phyloP scores from a whole-genome alignment of 1,140 invertebrate genomes.

The Drosophila sproati region DNA sequence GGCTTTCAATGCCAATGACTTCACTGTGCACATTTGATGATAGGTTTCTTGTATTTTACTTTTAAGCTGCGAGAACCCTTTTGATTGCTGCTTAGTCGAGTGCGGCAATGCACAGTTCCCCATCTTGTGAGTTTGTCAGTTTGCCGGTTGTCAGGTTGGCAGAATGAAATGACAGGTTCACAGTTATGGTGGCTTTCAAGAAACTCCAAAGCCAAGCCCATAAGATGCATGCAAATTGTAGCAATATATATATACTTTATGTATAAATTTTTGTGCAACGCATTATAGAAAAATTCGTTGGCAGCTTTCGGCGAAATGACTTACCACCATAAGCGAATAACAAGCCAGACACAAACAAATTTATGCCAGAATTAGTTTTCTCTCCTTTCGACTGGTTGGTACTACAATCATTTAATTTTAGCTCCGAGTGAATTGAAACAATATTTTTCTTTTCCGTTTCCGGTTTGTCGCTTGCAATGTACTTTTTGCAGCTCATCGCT shows the following conservation, averaged over 20 bases:
- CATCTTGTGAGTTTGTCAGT: no score
- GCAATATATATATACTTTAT: neutral
- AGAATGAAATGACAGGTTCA: no score
- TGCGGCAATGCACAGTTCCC: no score
- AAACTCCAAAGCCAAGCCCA: no score
- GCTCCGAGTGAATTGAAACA: slow-evolving; percentile 76
- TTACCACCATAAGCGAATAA: no score
- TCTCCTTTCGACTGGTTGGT: slow-evolving; percentile 46
- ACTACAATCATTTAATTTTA: slow-evolving; percentile 70
- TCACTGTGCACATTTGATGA: no score
- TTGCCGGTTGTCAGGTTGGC: no score
- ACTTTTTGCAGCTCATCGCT: slow-evolving; percentile 28
- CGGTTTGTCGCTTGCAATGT: slow-evolving; percentile 68
- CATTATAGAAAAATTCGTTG: neutral
- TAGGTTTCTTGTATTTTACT: no score
- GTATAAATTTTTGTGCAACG: neutral
- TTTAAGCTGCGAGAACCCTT: no score
- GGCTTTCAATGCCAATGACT: no score
- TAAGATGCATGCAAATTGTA: neutral
- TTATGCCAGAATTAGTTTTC: slow-evolving; percentile 2
- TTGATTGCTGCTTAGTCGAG: no score
- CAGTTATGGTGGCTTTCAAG: no score
- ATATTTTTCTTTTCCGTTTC: slow-evolving; percentile 78
- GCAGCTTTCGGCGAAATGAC: neutral
- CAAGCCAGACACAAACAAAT: neutral